Conservation (phyloP, 2,888 invertebrate genomes). For the Norana najaformis region DNA sequence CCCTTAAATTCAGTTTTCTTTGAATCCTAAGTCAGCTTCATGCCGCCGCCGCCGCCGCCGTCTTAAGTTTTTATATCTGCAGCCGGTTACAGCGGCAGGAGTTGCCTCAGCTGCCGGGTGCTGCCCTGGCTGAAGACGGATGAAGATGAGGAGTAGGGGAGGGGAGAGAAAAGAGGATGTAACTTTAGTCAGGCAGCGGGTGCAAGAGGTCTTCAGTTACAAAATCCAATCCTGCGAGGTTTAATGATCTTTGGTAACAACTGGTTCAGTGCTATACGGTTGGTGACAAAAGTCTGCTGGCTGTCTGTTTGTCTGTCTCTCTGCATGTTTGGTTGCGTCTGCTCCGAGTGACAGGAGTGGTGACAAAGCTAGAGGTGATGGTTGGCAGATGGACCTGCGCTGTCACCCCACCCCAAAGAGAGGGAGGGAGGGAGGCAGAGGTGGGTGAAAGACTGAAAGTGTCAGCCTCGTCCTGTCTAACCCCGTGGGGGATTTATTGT, state of each 20-base stretch:
- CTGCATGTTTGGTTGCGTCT: background rate
- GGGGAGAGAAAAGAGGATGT: background rate
- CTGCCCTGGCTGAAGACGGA: background rate
- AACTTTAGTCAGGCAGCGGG: background rate
- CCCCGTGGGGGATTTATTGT: slow-evolving; percentile 19
- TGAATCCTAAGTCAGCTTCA: slow-evolving; percentile 1
- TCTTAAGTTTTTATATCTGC: slow-evolving; percentile 7
- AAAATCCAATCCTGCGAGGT: slow-evolving; percentile 20
- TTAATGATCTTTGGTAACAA: slow-evolving; percentile 21
- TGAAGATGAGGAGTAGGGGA: background rate
- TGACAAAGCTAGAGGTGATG: slow-evolving; percentile 20
- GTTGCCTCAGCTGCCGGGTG: background rate
- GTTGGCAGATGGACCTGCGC: slow-evolving; percentile 17
- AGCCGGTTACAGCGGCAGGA: background rate
- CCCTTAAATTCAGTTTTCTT: slow-evolving; percentile 9
- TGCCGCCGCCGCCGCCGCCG: background rate
- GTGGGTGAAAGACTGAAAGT: background rate
- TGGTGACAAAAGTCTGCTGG: background rate
- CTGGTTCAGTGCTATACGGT: background rate
- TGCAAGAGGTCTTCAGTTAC: slow-evolving; percentile 8
- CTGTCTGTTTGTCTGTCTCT: background rate
- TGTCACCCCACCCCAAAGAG: background rate
- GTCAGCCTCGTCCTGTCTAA: slow-evolving; percentile 8
- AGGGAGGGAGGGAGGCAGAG: background rate
- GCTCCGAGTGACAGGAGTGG: slow-evolving; percentile 10